Conservation (phyloP, 2,888 invertebrate genomes). For the Chesias legatella region DNA sequence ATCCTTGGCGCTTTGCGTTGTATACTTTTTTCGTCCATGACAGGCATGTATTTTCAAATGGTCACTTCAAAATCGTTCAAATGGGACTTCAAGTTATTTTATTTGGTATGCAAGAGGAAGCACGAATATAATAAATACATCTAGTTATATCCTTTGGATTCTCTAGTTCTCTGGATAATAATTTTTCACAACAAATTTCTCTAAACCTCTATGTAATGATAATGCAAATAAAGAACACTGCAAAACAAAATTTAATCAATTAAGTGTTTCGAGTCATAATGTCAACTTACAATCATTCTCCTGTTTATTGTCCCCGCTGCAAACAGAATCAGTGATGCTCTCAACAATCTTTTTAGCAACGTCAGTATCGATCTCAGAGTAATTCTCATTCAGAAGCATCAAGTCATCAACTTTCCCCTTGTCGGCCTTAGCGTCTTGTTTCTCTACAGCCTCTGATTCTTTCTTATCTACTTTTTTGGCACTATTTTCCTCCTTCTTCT, state of each 20-base stretch:
- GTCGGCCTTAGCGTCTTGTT: constrained; percentile 44
- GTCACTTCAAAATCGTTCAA: too few species aligned
- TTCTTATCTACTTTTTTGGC: constrained; percentile 49
- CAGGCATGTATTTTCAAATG: too few species aligned
- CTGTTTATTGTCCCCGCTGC: constrained; percentile 84
- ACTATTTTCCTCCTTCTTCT: constrained; percentile 42
- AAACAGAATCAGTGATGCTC: constrained; percentile 89
- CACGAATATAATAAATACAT: too few species aligned
- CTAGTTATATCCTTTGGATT: too few species aligned
- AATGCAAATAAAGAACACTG: neutral
- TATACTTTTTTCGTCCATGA: too few species aligned
- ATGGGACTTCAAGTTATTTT: too few species aligned
- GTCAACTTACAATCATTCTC: constrained; percentile 81
- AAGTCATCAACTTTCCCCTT: constrained; percentile 57
- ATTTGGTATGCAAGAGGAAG: too few species aligned
- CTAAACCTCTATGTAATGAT: neutral
- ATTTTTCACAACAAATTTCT: too few species aligned
- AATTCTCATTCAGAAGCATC: constrained; percentile 66
- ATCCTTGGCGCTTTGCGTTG: too few species aligned
- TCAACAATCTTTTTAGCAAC: constrained; percentile 96
- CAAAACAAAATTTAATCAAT: neutral
- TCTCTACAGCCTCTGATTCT: constrained; percentile 32
- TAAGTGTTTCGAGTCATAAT: neutral
- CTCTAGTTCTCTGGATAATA: too few species aligned
- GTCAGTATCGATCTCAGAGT: constrained; percentile 85